Percentiles rank a stretch among this genome's conserved stretches.
phyloP scores from a whole-genome alignment of 2,797 vertebrate genomes.

The Sparus aurata region DNA sequence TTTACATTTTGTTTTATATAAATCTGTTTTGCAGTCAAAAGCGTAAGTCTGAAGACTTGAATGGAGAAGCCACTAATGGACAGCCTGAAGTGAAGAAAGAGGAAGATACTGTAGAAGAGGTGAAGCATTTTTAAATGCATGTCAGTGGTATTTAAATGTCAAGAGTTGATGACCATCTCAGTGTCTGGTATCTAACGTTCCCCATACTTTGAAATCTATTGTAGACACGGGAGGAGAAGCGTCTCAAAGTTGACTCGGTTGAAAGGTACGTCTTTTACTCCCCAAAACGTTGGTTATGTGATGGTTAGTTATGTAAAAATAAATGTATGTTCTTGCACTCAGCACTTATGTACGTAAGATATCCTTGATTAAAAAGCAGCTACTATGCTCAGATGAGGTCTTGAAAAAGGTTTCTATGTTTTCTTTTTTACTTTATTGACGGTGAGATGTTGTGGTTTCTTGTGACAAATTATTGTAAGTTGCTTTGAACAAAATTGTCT shows the following conservation, averaged over 20 bases:
- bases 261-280: constrained; percentile 82
- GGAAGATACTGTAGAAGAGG: constrained; percentile 77
- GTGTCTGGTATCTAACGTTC: not conserved
- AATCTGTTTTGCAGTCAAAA: constrained; percentile 83
- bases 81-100: constrained; percentile 75
- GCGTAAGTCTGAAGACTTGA: constrained; percentile 90
- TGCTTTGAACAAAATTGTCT: no score
- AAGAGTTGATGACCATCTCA: not conserved
- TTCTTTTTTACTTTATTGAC: no score
- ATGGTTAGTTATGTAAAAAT: no score
- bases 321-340: no score
- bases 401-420: no score
- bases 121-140: constrained; percentile 8
- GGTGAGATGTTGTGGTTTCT: no score
- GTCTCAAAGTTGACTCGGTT: constrained; percentile 88
- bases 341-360: no score
- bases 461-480: no score
- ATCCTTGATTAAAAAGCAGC: no score
- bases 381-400: no score
- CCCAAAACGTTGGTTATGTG: not conserved
- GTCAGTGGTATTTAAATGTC: not conserved
- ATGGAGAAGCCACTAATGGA: constrained; percentile 81
- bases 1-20: not conserved
- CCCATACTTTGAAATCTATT: constrained; percentile 1
- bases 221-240: constrained; percentile 91